Conservation (phyloP, 2,113 vertebrate species). For the Columba livia region DNA sequence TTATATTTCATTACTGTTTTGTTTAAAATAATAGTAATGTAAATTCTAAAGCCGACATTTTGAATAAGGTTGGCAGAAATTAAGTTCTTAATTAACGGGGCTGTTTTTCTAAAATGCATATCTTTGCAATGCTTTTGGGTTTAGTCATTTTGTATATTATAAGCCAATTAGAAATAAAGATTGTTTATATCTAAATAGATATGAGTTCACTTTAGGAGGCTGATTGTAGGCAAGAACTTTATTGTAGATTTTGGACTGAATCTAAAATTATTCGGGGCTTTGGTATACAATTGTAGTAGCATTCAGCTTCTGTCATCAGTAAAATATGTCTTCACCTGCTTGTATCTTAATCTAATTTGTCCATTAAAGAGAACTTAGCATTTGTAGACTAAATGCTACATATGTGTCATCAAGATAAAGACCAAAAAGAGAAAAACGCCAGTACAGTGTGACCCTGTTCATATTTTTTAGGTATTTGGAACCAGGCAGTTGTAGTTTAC, state of each 20-base stretch:
- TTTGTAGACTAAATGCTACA: neutral
- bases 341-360: neutral
- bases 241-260: neutral
- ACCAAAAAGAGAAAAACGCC: neutral
- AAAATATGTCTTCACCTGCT: neutral
- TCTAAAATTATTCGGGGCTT: neutral
- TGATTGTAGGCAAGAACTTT: neutral
- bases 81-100: neutral
- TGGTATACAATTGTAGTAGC: neutral
- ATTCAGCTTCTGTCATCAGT: neutral
- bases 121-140: neutral
- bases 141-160: neutral
- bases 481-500: neutral
- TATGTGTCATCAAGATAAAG: neutral
- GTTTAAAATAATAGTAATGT: neutral
- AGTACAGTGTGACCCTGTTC: neutral
- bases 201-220: neutral
- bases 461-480: neutral
- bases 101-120: neutral
- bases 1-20: neutral
- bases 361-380: neutral
- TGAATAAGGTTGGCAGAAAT: neutral
- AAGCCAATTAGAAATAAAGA: neutral
- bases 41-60: neutral
- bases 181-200: neutral